These are phyloP conservation scores for Tachyglossus aculeatus DNA, from an alignment of 2,797 vertebrate species.

Conservation along the genomic window DNA sequence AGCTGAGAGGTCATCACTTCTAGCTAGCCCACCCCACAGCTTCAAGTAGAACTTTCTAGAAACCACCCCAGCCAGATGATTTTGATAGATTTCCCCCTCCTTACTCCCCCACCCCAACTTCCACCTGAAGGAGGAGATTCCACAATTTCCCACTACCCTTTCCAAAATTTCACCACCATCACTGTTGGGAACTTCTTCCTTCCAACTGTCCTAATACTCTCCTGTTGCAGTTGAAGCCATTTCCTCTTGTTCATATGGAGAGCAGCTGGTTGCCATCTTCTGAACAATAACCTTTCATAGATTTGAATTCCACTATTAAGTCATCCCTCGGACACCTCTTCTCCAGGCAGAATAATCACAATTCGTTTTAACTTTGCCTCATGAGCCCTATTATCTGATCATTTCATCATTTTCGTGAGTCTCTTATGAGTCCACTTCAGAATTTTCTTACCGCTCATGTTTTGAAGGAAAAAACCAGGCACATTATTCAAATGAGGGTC, in stretches of 20 bases:
- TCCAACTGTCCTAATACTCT: slow-evolving; percentile 30
- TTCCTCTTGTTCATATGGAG: slow-evolving; percentile 32
- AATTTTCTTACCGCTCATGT: slow-evolving; percentile 34
- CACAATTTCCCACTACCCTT: slow-evolving; percentile 12
- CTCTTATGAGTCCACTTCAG: slow-evolving; percentile 48
- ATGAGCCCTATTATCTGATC: slow-evolving; percentile 52
- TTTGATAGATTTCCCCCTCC: slow-evolving; percentile 12
- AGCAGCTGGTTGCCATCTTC: slow-evolving; percentile 37
- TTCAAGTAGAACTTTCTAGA: neutral
- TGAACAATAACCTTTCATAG: slow-evolving; percentile 3
- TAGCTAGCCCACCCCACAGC: neutral
- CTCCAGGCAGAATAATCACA: slow-evolving; percentile 55
- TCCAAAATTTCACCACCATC: slow-evolving; percentile 10
- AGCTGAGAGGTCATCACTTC: neutral
- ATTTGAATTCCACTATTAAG: slow-evolving; percentile 40
- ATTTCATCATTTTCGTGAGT: slow-evolving; percentile 57
- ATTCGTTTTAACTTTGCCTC: slow-evolving; percentile 56
- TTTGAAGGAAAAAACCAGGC: too few species aligned
- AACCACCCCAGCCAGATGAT: slow-evolving; percentile 7
- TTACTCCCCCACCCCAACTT: too few species aligned
- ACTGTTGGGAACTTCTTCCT: slow-evolving; percentile 28
- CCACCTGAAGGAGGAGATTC: slow-evolving; percentile 13
- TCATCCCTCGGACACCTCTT: slow-evolving; percentile 47
- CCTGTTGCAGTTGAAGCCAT: neutral
- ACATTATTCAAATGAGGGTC: too few species aligned